Base-by-base conservation (phyloP, 2,113 vertebrate genomes). In the Eubucco bourcierii region DNA sequence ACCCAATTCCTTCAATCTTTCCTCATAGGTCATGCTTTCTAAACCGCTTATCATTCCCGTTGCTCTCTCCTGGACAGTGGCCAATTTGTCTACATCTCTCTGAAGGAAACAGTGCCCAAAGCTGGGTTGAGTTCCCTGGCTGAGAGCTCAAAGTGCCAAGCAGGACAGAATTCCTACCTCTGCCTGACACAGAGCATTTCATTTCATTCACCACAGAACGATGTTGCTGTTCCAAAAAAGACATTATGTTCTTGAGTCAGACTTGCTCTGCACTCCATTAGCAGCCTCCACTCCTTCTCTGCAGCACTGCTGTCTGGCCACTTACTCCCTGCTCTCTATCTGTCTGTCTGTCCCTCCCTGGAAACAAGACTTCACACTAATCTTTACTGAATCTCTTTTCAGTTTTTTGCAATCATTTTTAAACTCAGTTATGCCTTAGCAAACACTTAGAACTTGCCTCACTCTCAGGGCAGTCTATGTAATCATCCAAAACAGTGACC, bases 1-100 rank as follows among this genome's bases (percentile, higher is more conserved):
- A 96, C 87, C 86, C 95, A 92, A 67, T 96, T 96, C 95, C 59
- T 92, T 84, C 93, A 95, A 88, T 91, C 96, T 96, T 96, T 92
- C 88, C 95, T 96, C 95, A 92, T 88, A 96, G 96, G 96, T 96
- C 96, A 96, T 94, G 94, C 90, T 96, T 96, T 95, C 90, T 93
- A 86, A 95, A 94, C 83, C 10, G 83, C 95, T 96, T 96, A 96
- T 96, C 96, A 93, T 94, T 92, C 88, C 63, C 23, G 50, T 92
- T 96, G 86, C 88, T 93, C 74, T 87, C 50, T 79, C 76, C 73
- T 96, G 94, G 95, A 91, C 84, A 44, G 34, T 84, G 0, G 58
- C 94, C 96, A 96, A 55, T 84, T 93, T 90, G 86, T 84, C 94
- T 93, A 60, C 66, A 90, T 31, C 39, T 53, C 67, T 67, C 66